Evolutionary conservation across 2,797 vertebrate genomes (phyloP), one percentile per base, ranked within the genome.

Genomic region (Lagodon rhomboides): DNA sequence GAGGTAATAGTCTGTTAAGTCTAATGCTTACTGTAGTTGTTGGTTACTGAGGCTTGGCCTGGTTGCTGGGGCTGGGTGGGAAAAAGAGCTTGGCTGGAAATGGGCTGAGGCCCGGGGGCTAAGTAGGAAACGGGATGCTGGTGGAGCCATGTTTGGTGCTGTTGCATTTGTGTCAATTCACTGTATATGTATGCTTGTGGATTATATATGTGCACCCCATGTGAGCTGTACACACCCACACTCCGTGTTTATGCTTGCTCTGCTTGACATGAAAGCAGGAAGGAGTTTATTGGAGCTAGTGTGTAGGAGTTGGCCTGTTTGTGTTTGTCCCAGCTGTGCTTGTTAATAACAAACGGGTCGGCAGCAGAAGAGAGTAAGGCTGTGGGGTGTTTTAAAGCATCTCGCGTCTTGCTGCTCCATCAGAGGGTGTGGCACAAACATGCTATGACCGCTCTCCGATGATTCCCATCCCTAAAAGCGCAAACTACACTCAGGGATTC

Each of bases 1-100:
- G 92, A 95, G 91, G 91, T 94, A 94, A 95, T 94, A 89, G 91
- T 85, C 84, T 91, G 87, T 91, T 91, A 90, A 89, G 82, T 85
- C 80, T 83, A 85, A 83, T 84, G 88, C 90, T 82, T 68, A 80
- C 84, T 87, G 87, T 92, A 86, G 83, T 77, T 86, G 74, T 85
- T 91, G 86, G 88, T 90, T 84, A 86, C 81, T 55, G 75, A 89
- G 75, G 85, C 83, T 81, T 77, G 80, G 79, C 79, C 58, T 23
- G 11, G 80, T 88, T 89, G 76, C 84, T 69, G 75, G 46, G 82
- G 77, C 49, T 81, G 77, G 83, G 77, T 88, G 90, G 85, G 77
- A 72, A 84, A 80, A 43, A 73, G 67, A 79, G 77, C 50, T 87
- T 73, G 71, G 69, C 74, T 85, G 66, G 54, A 88, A 86, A 83